Base-by-base conservation (phyloP, 2,888 invertebrate genomes). In the Germaria angustata region DNA sequence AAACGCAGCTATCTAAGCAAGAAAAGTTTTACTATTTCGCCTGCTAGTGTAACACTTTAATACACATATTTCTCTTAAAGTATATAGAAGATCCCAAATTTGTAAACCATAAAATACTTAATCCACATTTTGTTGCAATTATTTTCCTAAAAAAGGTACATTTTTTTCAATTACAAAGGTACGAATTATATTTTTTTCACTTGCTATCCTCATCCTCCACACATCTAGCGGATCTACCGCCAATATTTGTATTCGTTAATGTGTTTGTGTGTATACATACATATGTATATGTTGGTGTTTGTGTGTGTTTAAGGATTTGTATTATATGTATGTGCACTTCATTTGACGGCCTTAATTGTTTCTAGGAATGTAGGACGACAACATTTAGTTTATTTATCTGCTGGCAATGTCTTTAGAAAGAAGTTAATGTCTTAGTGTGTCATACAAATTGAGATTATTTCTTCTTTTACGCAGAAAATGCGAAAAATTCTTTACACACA, bases 341-440 rank as follows among this genome's bases (percentile, higher is more conserved):
- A 75, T 75, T 79, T 82, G 71, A 79, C 79, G 79, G 79, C 75
- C 82, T 82, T 82, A 82, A 82, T 82, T 82, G 82, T 66, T 79
- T 75, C 79, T 75, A 20, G 49, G 51, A 80, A 80, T 80, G 72
- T 80, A 73, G 79, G 66, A 80, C 79, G 66, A 80, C 79, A 73
- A 68, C 66, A 66, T 80, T 80, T 68, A 66, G 59, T 73, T 66
- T 80, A 73, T 73, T 73, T 80, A 80, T 80, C 79, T 80, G 79
- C 79, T 80, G 72, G 79, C 73, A 80, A 66, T 59, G 51, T 73
- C 72, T 59, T 71, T 79, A 61, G 59, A 44, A 73, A 66, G 59
- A 80, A 80, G 66, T 80, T 73, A 73, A 80, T 73, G 79, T 80
- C 72, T 80, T 59, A 66, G 79, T 80, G 71, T 80, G 79, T 72